Conservation (phyloP, 2,797 vertebrate genomes). For the Onychomys torridus region DNA sequence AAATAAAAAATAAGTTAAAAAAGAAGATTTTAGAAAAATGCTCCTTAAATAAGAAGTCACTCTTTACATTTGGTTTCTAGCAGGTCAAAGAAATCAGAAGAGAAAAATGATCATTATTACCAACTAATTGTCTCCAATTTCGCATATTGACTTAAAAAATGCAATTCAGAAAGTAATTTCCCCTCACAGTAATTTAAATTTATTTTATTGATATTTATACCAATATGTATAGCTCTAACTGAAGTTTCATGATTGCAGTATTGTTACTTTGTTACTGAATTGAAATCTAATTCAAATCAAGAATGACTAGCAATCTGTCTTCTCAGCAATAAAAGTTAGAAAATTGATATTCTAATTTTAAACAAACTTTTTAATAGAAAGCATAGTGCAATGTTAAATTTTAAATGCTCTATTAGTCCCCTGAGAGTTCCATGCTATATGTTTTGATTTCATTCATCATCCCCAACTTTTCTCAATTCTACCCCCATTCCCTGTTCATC, state of each 20-base stretch:
- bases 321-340: conserved; percentile 5
- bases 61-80: not conserved
- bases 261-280: not conserved
- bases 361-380: not conserved
- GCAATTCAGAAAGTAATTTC: conserved; percentile 30
- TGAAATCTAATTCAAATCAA: conserved; percentile 50
- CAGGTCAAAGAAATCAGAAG: conserved; percentile 8
- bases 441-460: not conserved
- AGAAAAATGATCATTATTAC: not conserved
- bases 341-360: not conserved
- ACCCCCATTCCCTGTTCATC: not conserved
- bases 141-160: conserved; percentile 53
- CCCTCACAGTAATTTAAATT: conserved; percentile 31
- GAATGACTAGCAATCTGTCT: not conserved
- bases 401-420: not conserved
- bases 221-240: not conserved
- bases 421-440: not conserved
- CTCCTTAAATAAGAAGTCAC: not conserved
- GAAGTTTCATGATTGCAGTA: not conserved
- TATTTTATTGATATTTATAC: conserved; percentile 37
- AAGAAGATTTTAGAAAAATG: not conserved
- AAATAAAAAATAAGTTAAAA: too few species aligned
- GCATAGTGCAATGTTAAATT: not conserved
- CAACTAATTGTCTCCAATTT: not conserved
- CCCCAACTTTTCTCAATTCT: not conserved